Percentiles rank a stretch among this genome's conserved stretches.
Conservation (phyloP, 53 echinoderm and acorn worm genomes). For the Zoroaster sp. region DNA sequence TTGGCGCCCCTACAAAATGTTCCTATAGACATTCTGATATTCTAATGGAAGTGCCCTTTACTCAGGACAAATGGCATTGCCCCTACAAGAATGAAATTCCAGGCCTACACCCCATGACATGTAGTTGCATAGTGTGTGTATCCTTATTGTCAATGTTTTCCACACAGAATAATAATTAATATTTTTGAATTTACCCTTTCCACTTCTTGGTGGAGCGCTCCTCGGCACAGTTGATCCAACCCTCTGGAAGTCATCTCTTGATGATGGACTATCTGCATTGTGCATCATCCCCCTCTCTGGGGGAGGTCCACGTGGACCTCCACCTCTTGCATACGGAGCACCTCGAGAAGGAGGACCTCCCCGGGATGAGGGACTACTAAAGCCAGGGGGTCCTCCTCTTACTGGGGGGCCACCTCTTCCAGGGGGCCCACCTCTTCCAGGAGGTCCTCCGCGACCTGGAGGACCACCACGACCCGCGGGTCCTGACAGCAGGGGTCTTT, state of each 20-base stretch:
- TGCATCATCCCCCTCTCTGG: not conserved
- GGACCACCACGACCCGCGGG: slow-evolving; percentile 36
- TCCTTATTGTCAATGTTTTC: too few relatives aligned
- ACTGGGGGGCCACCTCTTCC: slow-evolving; percentile 29
- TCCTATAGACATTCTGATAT: too few relatives aligned
- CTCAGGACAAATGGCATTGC: too few relatives aligned
- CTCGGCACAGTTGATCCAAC: not conserved
- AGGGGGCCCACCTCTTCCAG: slow-evolving; percentile 21
- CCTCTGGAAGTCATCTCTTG: slow-evolving; percentile 16
- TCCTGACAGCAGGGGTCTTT: slow-evolving; percentile 12
- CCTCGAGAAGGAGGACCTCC: not conserved
- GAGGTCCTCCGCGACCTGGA: slow-evolving; percentile 9
- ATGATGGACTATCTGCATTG: not conserved
- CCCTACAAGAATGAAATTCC: too few relatives aligned
- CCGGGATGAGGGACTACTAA: not conserved
- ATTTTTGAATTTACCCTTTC: not conserved
- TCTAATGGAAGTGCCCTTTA: too few relatives aligned
- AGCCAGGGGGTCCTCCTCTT: not conserved
- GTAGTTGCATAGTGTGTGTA: too few relatives aligned
- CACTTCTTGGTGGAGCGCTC: slow-evolving; percentile 11
- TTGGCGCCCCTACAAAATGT: too few relatives aligned
- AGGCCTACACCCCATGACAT: too few relatives aligned
- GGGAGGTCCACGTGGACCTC: not conserved
- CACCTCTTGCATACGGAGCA: too few relatives aligned
- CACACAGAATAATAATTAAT: not conserved